Evolutionary conservation across 1,140 invertebrate species (phyloP), one percentile per base, ranked within the genome.

Genomic region (Nasonia vitripennis): DNA sequence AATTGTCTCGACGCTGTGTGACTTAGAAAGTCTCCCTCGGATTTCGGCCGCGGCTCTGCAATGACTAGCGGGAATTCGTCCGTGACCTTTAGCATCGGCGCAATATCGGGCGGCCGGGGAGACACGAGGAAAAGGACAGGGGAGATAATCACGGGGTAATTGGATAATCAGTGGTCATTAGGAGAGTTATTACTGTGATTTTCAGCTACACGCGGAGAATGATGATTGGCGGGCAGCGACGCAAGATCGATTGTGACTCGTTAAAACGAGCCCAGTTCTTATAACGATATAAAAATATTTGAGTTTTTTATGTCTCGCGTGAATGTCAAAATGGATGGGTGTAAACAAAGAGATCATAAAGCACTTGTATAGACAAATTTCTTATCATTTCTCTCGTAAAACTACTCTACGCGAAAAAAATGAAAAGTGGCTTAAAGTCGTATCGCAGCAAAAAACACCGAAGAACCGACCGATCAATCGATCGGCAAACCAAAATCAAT

Each of bases 141-240:
- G 20, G 45, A 78, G 67, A 62, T 62, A 27, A 78, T 78, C 23
- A 31, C 10, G 10, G 48, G 70, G 34, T 81, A 81, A 81, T 81
- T 71, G 80, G 68, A 81, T 81, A 73, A 81, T 81, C 23, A 81
- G 37, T 4, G 80, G 34, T 81, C 68, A 81, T 81, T 81, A 81
- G 14, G 5, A n/a, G 17, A 10, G 45, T 81, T 27, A 73, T 81
- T 73, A 73, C 37, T 73, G 80, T 73, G 68, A 81, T 81, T 73
- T 51, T 71, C 41, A 23, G 23, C 27, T 51, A 51, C 71, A 4
- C 5, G 23, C 48, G 45, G 10, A 11, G 68, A 73, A 73, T 55
- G 80, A 81, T 81, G 62, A 81, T 81, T 81, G 27, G 20, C 31
- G 70, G 27, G 27, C 27, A 34, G 5, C 20, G 34, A 41, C 37